These are phyloP conservation scores for Globia sparganii DNA, from an alignment of 2,888 invertebrate species.

Conservation along the genomic window DNA sequence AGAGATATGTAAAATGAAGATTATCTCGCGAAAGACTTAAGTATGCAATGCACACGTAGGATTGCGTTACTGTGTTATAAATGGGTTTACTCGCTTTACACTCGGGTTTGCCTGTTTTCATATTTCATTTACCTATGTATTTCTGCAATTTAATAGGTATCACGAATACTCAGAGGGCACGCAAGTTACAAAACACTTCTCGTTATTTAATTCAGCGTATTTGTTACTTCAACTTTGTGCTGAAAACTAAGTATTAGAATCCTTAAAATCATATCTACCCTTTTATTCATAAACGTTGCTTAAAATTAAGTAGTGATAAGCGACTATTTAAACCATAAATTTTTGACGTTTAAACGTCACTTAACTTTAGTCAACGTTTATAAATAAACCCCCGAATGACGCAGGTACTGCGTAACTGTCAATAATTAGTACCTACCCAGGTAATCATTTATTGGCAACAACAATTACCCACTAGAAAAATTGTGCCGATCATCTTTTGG, in stretches of 20 bases:
- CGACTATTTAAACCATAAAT: background rate
- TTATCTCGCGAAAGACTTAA: constrained; percentile 73
- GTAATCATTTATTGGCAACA: background rate
- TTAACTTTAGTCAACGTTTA: too few species aligned
- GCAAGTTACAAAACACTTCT: background rate
- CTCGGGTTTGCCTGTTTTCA: constrained; percentile 12
- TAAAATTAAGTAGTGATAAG: background rate
- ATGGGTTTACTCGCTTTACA: constrained; percentile 29
- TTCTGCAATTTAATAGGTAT: background rate
- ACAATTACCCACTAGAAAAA: background rate
- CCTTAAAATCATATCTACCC: background rate
- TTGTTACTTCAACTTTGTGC: background rate
- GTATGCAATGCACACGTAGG: constrained; percentile 68
- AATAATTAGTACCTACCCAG: background rate
- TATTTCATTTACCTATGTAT: constrained; percentile 15
- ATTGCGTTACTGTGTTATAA: constrained; percentile 68
- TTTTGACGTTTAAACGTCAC: background rate
- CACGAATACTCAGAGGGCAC: background rate
- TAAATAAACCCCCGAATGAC: too few species aligned
- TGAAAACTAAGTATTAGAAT: background rate
- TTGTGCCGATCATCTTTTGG: background rate
- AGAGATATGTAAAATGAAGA: constrained; percentile 71
- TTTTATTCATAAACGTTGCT: background rate
- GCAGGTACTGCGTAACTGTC: background rate
- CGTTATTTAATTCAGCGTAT: background rate